These are phyloP conservation scores for Gambusia affinis DNA, from an alignment of 2,113 vertebrate species.

Conservation along the genomic window DNA sequence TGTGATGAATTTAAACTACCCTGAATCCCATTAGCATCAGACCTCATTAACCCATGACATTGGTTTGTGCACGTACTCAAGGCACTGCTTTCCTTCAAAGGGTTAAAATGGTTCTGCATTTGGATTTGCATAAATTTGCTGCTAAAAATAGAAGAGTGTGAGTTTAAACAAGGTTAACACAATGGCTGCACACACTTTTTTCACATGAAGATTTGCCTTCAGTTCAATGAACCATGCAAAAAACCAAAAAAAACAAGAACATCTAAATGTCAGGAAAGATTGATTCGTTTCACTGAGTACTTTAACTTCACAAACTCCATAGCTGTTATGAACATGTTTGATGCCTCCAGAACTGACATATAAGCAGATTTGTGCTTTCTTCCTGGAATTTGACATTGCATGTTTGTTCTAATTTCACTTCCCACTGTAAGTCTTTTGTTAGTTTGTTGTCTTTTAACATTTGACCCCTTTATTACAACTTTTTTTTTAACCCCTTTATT, in stretches of 20 bases:
- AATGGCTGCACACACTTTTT: background rate
- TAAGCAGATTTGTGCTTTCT: background rate
- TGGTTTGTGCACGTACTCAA: background rate
- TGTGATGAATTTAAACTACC: slow-evolving; percentile 25
- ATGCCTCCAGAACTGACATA: background rate
- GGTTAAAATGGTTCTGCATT: slow-evolving; percentile 22
- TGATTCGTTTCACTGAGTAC: background rate
- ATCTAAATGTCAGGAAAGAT: background rate
- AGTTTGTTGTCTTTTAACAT: background rate
- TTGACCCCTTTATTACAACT: background rate
- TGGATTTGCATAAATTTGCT: slow-evolving; percentile 50
- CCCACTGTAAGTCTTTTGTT: background rate
- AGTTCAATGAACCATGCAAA: background rate
- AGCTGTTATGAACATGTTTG: background rate
- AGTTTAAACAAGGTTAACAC: slow-evolving; percentile 35
- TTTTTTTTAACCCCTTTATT: background rate
- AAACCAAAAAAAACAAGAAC: background rate
- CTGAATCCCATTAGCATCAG: slow-evolving; percentile 1
- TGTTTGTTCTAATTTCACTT: background rate
- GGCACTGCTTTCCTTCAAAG: background rate
- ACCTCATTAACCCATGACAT: background rate
- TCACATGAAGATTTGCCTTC: slow-evolving; percentile 10
- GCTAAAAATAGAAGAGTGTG: slow-evolving; percentile 5
- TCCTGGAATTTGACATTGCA: background rate
- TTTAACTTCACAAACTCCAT: background rate